Evolutionary conservation across 1,140 invertebrate species (phyloP).

Genomic region (Apis mellifera): Amel_HAv3.1 CM009942.2:10985001-10985500

Average conservation of each 20-base stretch:
- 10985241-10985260: constrained; percentile 59
- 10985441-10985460: no score
- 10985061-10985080: constrained; percentile 78
- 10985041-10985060: constrained; percentile 75
- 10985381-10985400: not conserved
- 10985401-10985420: no score
- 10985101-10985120: constrained; percentile 63
- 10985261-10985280: constrained; percentile 65
- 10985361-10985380: constrained; percentile 15
- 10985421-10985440: no score
- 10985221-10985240: constrained; percentile 13
- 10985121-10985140: constrained; percentile 78
- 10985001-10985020: not conserved
- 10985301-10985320: constrained; percentile 25
- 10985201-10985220: constrained; percentile 61
- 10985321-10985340: constrained; percentile 57
- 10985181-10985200: constrained; percentile 57
- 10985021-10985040: constrained; percentile 36
- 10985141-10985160: constrained; percentile 77
- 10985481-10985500: no score
- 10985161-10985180: constrained; percentile 71
- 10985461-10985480: no score
- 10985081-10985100: constrained; percentile 66
- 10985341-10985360: constrained; percentile 35
- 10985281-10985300: constrained; percentile 56